Conservation (phyloP, 2,797 vertebrate genomes). For the Trachops cirrhosus region DNA sequence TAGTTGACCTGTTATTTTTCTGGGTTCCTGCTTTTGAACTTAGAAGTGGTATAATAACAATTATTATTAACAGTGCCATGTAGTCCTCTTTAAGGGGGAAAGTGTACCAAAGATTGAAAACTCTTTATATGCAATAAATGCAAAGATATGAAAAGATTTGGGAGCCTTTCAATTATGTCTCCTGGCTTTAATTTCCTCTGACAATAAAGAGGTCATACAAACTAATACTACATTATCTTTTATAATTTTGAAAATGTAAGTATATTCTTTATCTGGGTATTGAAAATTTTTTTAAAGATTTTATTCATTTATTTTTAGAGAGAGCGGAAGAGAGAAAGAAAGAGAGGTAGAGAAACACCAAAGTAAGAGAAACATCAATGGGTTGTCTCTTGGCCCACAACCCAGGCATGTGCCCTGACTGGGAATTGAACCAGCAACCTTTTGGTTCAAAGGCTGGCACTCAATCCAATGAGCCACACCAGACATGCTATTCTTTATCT, state of each 20-base stretch:
- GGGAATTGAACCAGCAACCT: too few species aligned
- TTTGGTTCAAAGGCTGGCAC: too few species aligned
- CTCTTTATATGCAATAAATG: neutral
- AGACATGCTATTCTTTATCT: neutral
- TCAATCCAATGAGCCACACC: too few species aligned
- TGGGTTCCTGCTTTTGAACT: neutral
- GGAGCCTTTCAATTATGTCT: neutral
- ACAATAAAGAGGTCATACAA: neutral
- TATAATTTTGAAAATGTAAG: constrained; percentile 10
- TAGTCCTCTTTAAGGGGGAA: neutral
- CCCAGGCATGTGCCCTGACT: too few species aligned
- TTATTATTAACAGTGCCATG: neutral
- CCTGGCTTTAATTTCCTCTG: neutral
- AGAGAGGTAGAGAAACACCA: too few species aligned
- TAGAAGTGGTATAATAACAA: neutral
- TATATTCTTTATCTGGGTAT: neutral
- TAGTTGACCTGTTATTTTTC: neutral
- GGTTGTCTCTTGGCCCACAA: too few species aligned
- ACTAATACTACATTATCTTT: neutral
- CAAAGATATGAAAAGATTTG: neutral
- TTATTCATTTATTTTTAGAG: too few species aligned
- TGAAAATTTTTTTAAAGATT: too few species aligned
- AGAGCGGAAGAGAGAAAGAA: too few species aligned
- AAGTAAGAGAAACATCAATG: too few species aligned
- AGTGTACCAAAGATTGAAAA: neutral